These are phyloP conservation scores for Lichenostomus cassidix DNA, from an alignment of 2,113 vertebrate genomes.

Conservation along the genomic window DNA sequence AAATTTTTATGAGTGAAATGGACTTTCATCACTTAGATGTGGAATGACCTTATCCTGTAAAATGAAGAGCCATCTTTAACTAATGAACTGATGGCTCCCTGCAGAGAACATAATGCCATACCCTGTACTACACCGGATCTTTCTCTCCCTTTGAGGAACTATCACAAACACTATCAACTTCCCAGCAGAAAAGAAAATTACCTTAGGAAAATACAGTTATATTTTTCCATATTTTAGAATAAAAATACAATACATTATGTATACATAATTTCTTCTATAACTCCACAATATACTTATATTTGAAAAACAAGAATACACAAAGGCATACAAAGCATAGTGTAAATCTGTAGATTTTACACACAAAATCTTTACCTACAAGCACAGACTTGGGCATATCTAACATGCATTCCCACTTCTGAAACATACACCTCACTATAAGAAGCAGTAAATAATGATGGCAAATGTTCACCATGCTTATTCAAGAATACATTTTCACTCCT, in stretches of 20 bases:
- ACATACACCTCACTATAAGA: not conserved
- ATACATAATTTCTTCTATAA: not conserved
- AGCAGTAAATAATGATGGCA: not conserved
- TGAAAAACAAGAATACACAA: not conserved
- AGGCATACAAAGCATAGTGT: not conserved
- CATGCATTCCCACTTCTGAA: not conserved
- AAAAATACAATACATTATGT: not conserved
- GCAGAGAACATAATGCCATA: conserved; percentile 41
- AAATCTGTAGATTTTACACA: not conserved
- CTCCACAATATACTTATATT: not conserved
- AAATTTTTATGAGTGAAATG: conserved; percentile 63
- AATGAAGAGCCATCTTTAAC: conserved; percentile 71
- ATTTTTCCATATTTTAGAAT: not conserved
- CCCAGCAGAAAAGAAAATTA: not conserved
- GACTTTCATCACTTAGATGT: conserved; percentile 59
- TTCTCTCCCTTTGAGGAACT: conserved; percentile 20
- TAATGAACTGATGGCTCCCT: conserved; percentile 65
- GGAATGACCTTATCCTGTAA: conserved; percentile 70
- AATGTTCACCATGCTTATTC: not conserved
- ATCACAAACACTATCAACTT: conserved; percentile 34
- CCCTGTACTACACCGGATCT: not conserved
- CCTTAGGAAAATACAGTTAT: not conserved
- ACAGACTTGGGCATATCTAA: not conserved
- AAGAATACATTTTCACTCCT: not conserved
- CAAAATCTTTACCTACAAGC: not conserved